Base-by-base conservation (phyloP, 2,113 vertebrate species). In the Mandrillus leucophaeus region DNA sequence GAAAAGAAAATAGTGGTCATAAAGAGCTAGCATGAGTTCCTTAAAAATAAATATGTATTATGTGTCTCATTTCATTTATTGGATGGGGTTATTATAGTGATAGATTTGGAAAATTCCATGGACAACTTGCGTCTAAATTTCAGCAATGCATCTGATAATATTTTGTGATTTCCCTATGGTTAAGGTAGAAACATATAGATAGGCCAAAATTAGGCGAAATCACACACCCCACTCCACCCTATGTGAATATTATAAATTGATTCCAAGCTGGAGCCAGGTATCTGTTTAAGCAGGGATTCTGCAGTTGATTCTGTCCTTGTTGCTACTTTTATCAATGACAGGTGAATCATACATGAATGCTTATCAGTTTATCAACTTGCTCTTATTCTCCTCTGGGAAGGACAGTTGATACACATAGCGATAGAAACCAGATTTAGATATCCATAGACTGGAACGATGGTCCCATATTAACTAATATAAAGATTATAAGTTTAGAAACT, bases 1-100 rank as follows among this genome's bases (percentile, higher is more conserved):
- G n/a, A 70, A 88, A 73, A 79, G 78, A 59, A 92, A 79, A 45
- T 43, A 79, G 25, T 55, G 43, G 8, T 27, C 20, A 90, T 40
- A 66, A 16, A 73, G 72, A 88, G 14, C 32, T 48, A 40, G 27
- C 5, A 4, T 55, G 38, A 66, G 32, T 75, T 91, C 16, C 17
- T 22, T 72, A 22, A 90, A 84, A 84, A 59, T 68, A 82, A 88
- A 84, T 27, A 14, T 8, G 18, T 79, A 18, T 48, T 50, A 27
- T 70, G 70, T 92, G 64, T 35, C 75, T 85, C 55, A 90, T 90
- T 95, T 96, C 40, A 84, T 61, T 80, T 96, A 72, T 79, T 85
- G 48, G 68, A 14, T 70, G 27, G 35, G 6, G 7, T 91, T 94
- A 48, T 11, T n/a, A 38, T 52, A 75, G 38, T 84, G 23, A 8